These are phyloP conservation scores for Spermophilus dauricus DNA, from an alignment of 2,113 vertebrate species.

Conservation along the genomic window DNA sequence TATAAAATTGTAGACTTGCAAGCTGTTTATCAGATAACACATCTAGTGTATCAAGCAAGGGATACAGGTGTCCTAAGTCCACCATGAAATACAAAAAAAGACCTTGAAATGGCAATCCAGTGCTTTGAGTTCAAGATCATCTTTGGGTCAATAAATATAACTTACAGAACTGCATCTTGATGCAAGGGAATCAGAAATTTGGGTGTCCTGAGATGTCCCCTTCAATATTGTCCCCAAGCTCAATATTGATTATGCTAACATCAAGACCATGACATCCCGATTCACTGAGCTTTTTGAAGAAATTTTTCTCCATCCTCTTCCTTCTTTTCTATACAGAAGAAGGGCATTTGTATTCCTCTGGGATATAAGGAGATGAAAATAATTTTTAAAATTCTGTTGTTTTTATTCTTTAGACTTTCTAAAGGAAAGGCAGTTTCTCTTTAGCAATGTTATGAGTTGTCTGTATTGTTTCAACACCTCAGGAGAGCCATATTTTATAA, in stretches of 20 bases:
- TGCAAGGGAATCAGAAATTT: not conserved
- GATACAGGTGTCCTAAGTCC: not conserved
- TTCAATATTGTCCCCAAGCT: not conserved
- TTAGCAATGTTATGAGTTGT: constrained; percentile 47
- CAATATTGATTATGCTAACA: not conserved
- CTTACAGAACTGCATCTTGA: not conserved
- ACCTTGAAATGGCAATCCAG: not conserved
- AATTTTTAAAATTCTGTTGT: not conserved
- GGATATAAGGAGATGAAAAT: constrained; percentile 46
- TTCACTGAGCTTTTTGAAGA: not conserved
- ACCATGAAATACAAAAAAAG: not conserved
- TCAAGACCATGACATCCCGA: not conserved
- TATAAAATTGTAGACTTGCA: not conserved
- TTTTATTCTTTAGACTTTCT: constrained; percentile 68
- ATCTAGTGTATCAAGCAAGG: not conserved
- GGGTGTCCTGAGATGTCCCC: not conserved
- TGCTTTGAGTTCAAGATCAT: not conserved
- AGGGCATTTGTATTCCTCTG: not conserved
- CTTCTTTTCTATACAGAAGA: not conserved
- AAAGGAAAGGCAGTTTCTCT: constrained; percentile 69
- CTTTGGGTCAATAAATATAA: not conserved
- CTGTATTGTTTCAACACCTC: constrained; percentile 35
- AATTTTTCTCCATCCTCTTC: not conserved
- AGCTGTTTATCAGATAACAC: not conserved
- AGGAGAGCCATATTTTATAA: constrained; percentile 53